Conservation (phyloP, 2,888 invertebrate species). For the Chromoteleia sp. region DNA sequence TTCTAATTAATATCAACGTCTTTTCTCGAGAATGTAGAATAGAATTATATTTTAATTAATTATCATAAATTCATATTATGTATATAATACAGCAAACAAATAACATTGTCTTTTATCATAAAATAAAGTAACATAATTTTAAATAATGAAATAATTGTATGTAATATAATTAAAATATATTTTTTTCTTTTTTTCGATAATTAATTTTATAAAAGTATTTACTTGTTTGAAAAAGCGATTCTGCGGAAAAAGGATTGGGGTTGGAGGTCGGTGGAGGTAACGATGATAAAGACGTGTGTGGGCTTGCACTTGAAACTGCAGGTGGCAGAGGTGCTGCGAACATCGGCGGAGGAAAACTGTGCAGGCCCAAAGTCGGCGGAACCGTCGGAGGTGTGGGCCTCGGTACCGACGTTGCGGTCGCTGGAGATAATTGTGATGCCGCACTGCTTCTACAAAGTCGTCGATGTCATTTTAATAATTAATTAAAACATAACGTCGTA, state of each 20-base stretch:
- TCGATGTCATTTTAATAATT: not conserved
- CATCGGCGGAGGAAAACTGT: conserved; percentile 88
- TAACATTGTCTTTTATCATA: no score
- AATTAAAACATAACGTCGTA: no score
- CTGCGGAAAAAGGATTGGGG: conserved; percentile 94
- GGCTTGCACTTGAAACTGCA: conserved; percentile 83
- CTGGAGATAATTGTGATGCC: conserved; percentile 84
- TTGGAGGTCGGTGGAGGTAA: conserved; percentile 86
- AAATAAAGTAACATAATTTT: no score
- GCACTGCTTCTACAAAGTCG: conserved; percentile 79
- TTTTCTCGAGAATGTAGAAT: not conserved
- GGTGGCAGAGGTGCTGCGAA: conserved; percentile 89
- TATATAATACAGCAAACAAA: no score
- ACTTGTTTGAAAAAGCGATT: conserved; percentile 94
- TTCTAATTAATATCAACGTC: conserved; percentile 66
- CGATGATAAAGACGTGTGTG: conserved; percentile 82
- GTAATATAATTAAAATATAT: not conserved
- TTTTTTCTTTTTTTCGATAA: not conserved
- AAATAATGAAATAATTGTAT: not conserved
- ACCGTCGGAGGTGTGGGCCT: conserved; percentile 86
- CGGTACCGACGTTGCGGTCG: conserved; percentile 85
- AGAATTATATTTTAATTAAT: no score
- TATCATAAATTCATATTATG: no score
- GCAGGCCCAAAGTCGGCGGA: conserved; percentile 85
- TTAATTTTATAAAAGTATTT: conserved; percentile 85